phyloP scores from a whole-genome alignment of 2,888 invertebrate species.

The Rhagonycha fulva region DNA sequence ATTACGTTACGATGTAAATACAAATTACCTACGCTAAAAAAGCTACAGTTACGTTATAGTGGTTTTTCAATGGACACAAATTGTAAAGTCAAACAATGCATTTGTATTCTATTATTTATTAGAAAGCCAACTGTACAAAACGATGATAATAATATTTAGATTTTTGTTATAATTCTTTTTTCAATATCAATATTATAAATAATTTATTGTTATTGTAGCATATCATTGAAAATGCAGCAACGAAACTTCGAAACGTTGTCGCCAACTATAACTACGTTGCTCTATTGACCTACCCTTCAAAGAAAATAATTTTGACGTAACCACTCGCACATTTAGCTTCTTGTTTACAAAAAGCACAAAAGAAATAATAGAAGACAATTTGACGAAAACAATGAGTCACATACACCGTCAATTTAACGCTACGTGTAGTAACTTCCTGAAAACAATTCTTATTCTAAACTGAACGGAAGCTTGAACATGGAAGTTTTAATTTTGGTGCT shows the following conservation, averaged over 20 bases:
- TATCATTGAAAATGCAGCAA: too few species aligned
- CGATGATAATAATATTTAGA: background rate
- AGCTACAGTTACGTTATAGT: background rate
- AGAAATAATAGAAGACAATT: background rate
- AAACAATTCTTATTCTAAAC: background rate
- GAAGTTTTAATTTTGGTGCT: background rate
- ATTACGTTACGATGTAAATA: too few species aligned
- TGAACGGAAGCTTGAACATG: conserved; percentile 6
- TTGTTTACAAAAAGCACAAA: background rate
- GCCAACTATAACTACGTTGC: too few species aligned
- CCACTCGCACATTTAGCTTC: background rate
- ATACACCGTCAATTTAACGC: conserved; percentile 5
- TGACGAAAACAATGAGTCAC: conserved; percentile 3
- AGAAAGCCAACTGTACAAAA: background rate
- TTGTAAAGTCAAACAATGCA: background rate
- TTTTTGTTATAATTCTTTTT: too few species aligned
- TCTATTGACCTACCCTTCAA: too few species aligned
- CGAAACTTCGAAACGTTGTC: too few species aligned
- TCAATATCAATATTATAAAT: too few species aligned
- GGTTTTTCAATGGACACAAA: background rate
- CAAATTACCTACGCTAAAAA: background rate
- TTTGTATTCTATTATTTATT: background rate
- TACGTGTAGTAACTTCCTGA: conserved; percentile 4
- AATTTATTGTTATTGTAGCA: too few species aligned
- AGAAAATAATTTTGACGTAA: too few species aligned